phyloP scores from a whole-genome alignment of 2,113 vertebrate species.

The Bothrops jararaca region DNA sequence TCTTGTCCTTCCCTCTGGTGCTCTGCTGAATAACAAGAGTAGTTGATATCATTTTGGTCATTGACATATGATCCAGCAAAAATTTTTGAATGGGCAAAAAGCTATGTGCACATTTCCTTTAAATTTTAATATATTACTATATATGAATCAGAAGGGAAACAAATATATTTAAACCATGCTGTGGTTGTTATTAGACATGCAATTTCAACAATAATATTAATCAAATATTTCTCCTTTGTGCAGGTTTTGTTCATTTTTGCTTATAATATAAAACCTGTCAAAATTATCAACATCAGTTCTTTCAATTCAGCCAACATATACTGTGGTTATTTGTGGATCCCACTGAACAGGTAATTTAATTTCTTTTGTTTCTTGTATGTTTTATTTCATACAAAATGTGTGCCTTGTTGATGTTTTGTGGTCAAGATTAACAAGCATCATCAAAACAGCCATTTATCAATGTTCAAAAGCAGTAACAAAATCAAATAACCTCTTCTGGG shows the following conservation, averaged over 20 bases:
- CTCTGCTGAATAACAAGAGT: neutral
- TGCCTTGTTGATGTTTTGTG: neutral
- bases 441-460: neutral
- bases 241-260: slow-evolving; percentile 69
- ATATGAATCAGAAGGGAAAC: neutral
- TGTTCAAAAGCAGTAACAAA: neutral
- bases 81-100: neutral
- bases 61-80: neutral
- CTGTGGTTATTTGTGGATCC: slow-evolving; percentile 63
- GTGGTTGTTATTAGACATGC: neutral
- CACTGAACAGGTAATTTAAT: slow-evolving; percentile 60
- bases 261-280: slow-evolving; percentile 54
- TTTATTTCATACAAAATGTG: slow-evolving; percentile 41
- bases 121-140: neutral
- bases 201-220: neutral
- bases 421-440: neutral
- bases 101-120: neutral
- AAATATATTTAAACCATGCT: neutral
- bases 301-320: slow-evolving; percentile 45
- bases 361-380: slow-evolving; percentile 61
- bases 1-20: too few relatives aligned
- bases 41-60: neutral
- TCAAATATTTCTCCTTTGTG: neutral
- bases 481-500: too few relatives aligned
- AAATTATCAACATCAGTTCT: slow-evolving; percentile 36